A percentile compares a stretch with the other conserved stretches of the same genome.
These are phyloP conservation scores for Acrocyrtus sp. DNA, from an alignment of 2,888 invertebrate species.

Conservation along the genomic window DNA sequence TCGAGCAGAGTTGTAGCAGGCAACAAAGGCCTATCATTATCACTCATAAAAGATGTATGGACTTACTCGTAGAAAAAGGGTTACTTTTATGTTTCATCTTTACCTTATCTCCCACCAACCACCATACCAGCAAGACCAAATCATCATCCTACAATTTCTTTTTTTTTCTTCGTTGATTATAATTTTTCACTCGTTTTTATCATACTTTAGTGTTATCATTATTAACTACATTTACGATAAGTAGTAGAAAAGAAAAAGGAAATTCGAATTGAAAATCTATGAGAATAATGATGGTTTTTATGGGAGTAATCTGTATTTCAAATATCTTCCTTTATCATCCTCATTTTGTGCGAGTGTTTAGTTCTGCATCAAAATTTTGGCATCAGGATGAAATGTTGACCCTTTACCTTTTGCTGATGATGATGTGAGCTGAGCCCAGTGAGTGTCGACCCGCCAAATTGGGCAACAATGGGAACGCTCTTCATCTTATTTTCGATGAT, in stretches of 20 bases:
- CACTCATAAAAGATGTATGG: no score
- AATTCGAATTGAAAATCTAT: not conserved
- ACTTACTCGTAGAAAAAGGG: no score
- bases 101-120: no score
- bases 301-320: conserved; percentile 15
- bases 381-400: conserved; percentile 38
- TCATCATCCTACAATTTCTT: no score
- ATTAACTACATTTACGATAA: not conserved
- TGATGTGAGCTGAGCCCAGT: conserved; percentile 18
- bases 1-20: no score
- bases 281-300: no score
- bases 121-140: no score
- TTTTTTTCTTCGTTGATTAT: no score
- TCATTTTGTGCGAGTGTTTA: conserved; percentile 7
- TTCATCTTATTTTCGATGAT: no score
- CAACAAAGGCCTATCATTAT: no score
- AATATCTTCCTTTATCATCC: conserved; percentile 16
- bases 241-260: not conserved
- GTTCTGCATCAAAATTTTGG: conserved; percentile 33
- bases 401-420: conserved; percentile 17
- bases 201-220: not conserved
- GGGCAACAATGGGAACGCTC: conserved; percentile 15
- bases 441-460: conserved; percentile 36
- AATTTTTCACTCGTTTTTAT: no score
- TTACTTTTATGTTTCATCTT: no score